phyloP scores from a whole-genome alignment of 2,113 vertebrate species.

The Pachycephala philippinensis region DNA sequence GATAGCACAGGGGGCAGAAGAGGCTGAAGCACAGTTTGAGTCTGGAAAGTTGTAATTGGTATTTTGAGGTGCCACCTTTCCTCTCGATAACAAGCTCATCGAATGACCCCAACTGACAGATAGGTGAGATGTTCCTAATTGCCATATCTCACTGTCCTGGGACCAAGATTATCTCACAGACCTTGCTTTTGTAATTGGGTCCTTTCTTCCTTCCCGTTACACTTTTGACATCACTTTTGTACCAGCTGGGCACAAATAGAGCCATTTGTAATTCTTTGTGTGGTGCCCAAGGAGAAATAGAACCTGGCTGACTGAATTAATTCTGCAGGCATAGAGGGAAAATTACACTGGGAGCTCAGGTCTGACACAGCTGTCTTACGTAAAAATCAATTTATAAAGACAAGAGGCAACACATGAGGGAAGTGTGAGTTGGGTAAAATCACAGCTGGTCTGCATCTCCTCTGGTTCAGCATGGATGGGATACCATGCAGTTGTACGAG shows the following conservation, averaged over 20 bases:
- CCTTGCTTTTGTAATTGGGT: background rate
- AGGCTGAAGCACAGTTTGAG: background rate
- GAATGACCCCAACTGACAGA: background rate
- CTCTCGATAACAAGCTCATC: background rate
- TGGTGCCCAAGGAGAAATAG: background rate
- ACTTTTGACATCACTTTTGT: background rate
- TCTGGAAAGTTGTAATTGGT: background rate
- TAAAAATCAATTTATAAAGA: background rate
- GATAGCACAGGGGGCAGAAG: background rate
- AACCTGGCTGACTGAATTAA: background rate
- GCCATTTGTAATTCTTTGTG: background rate
- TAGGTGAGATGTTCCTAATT: background rate
- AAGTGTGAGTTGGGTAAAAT: background rate
- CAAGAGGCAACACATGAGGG: background rate
- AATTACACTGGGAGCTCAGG: background rate
- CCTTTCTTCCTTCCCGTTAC: background rate
- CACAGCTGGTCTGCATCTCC: background rate
- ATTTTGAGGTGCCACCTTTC: background rate
- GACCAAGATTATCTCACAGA: background rate
- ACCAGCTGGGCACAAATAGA: background rate
- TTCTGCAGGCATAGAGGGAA: background rate
- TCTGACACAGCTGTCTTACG: background rate
- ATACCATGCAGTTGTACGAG: background rate
- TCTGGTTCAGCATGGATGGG: background rate
- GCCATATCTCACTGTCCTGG: background rate